Percentiles rank a stretch among this genome's conserved stretches.
Conservation (phyloP, 2,888 invertebrate genomes). For the Philereme vetulata region DNA sequence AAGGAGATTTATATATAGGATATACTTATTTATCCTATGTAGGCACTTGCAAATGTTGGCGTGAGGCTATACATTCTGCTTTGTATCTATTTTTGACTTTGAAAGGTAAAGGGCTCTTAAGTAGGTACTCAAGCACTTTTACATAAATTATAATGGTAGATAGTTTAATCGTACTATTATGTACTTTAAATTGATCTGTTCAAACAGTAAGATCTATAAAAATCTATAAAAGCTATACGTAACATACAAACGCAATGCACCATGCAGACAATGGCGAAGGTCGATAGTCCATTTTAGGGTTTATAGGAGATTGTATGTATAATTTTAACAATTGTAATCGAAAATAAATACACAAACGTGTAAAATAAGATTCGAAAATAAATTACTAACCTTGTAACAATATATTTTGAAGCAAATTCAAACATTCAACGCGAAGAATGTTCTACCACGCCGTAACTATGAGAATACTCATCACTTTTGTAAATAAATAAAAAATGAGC, state of each 20-base stretch:
- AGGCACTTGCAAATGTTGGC: background rate
- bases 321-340: conserved; percentile 28
- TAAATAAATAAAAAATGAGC: conserved; percentile 84
- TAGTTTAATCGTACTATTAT: background rate
- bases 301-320: conserved; percentile 42
- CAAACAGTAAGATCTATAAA: conserved; percentile 12
- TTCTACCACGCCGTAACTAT: conserved; percentile 83
- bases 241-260: conserved; percentile 77
- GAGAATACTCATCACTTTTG: conserved; percentile 81
- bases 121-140: background rate
- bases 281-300: conserved; percentile 65
- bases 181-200: background rate
- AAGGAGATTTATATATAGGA: background rate
- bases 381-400: conserved; percentile 75
- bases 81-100: background rate
- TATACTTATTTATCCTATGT: background rate
- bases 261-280: conserved; percentile 84
- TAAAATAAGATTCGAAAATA: conserved; percentile 35
- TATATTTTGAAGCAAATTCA: conserved; percentile 73
- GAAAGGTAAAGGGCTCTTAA: background rate
- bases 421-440: conserved; percentile 75
- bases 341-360: conserved; percentile 9
- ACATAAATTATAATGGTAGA: background rate
- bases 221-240: conserved; percentile 44
- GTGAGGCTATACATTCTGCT: background rate